Base-by-base conservation (phyloP, 2,113 vertebrate genomes). In the Desmodus rotundus region DNA sequence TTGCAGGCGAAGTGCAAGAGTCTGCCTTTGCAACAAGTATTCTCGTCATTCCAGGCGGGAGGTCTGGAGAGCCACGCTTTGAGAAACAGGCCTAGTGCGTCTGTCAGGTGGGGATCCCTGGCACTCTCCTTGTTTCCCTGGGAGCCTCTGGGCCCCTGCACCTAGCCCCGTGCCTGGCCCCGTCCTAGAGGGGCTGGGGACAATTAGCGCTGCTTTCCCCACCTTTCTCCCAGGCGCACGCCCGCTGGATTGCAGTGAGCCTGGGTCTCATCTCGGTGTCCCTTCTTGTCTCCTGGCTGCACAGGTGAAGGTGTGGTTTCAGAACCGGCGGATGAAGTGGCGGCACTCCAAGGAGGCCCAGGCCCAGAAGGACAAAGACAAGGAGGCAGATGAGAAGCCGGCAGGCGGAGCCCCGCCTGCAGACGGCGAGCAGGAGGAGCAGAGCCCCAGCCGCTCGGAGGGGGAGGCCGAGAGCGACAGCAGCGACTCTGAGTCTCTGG, bases 241-340 rank as follows among this genome's bases (percentile, higher is more conserved):
- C 19, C n/a, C 11, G 8, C 4, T 0, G 0, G 38, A 16, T 0
- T 1, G 20, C 28, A 24, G 5, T 0, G 11, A 36, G n/a, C 22
- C 50, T 2, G 7, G 1, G 16, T 16, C 65, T 97, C 28, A 96
- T 5, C 41, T 47, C 20, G 0, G 9, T 33, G 45, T 50, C 73
- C 56, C n/a, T 58, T 28, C 45, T n/a, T 72, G 19, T 95, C 33
- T 92, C 28, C 20, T 0, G 2, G 36, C n/a, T 52, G 33, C 74
- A 2, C 97, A 99, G 99, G 99, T 99, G 13, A 99, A 99, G 96
- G 99, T 99, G 47, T 99, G 99, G 99, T 99, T 99, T 97, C 99
- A 99, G 98, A 99, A 99, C 98, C 98, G 99, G 36, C 98, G 99
- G 89, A 99, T 99, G 99, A 99, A 99, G 97, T 99, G 99, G 99